Percentiles rank a stretch among this genome's conserved stretches.
Conservation (phyloP, 2,113 vertebrate species). For the Chloropsis cyanopogon region DNA sequence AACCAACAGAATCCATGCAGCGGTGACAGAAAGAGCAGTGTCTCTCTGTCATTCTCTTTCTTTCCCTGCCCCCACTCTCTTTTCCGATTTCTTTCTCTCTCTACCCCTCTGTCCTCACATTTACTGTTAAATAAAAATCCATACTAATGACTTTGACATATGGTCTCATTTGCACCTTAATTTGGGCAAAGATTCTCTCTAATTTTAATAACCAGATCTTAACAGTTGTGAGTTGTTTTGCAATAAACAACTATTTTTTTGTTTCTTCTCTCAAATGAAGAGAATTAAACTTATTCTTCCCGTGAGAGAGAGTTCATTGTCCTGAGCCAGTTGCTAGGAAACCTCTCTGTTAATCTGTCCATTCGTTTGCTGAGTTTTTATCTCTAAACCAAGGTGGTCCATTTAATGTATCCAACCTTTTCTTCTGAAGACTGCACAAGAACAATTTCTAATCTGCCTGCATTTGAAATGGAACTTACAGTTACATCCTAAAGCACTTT, state of each 20-base stretch:
- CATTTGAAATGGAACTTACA: background rate
- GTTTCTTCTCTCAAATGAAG: background rate
- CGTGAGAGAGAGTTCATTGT: background rate
- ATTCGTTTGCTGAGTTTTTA: background rate
- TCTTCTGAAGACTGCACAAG: background rate
- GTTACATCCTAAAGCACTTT: background rate
- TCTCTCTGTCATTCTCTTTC: background rate
- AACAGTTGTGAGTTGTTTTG: background rate
- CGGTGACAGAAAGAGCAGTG: too few relatives aligned
- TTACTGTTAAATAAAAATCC: background rate
- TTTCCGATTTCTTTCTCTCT: background rate
- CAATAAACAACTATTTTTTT: background rate
- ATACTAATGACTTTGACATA: background rate
- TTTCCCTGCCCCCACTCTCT: background rate
- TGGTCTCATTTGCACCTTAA: background rate
- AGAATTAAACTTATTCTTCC: background rate
- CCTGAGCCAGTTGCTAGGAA: slow-evolving; percentile 32
- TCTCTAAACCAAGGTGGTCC: background rate
- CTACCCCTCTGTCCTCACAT: background rate
- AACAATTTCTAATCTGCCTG: background rate
- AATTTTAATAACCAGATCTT: background rate
- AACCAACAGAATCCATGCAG: background rate
- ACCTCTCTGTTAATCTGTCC: background rate
- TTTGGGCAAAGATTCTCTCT: background rate
- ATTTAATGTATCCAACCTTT: background rate